Conservation (phyloP, 2,113 vertebrate genomes). For the Lagenorhynchus albirostris region DNA sequence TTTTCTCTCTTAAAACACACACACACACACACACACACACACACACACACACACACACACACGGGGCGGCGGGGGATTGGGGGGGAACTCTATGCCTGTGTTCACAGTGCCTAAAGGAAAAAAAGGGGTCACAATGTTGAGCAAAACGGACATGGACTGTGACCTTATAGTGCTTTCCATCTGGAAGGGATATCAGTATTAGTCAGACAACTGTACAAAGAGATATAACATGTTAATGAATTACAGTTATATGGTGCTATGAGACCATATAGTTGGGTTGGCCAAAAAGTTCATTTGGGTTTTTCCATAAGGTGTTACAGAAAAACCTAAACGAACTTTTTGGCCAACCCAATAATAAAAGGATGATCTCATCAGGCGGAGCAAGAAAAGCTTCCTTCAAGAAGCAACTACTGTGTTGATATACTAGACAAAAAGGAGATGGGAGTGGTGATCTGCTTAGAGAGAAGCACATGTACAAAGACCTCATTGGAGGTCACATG, state of each 20-base stretch:
- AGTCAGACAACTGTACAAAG: not conserved
- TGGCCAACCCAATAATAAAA: not conserved
- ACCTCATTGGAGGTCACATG: not conserved
- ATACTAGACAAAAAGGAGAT: not conserved
- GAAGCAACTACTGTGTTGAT: not conserved
- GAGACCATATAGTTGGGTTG: not conserved
- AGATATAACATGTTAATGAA: not conserved
- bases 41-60: not conserved
- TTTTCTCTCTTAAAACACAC: not conserved
- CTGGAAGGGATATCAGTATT: not conserved
- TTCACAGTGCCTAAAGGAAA: not conserved
- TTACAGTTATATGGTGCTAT: not conserved
- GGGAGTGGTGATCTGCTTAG: not conserved
- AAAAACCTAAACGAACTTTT: no score
- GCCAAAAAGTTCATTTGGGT: no score
- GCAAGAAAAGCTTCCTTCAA: not conserved
- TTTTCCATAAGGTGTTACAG: no score
- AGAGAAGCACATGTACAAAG: not conserved
- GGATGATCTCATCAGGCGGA: not conserved
- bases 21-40: not conserved
- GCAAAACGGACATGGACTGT: not conserved
- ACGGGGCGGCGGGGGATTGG: accelerated
- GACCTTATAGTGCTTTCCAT: not conserved
- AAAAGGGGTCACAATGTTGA: not conserved
- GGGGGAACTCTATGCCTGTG: not conserved